Evolutionary conservation across 2,797 vertebrate genomes (phyloP).

Genomic region (Sebastes steindachneri): DNA sequence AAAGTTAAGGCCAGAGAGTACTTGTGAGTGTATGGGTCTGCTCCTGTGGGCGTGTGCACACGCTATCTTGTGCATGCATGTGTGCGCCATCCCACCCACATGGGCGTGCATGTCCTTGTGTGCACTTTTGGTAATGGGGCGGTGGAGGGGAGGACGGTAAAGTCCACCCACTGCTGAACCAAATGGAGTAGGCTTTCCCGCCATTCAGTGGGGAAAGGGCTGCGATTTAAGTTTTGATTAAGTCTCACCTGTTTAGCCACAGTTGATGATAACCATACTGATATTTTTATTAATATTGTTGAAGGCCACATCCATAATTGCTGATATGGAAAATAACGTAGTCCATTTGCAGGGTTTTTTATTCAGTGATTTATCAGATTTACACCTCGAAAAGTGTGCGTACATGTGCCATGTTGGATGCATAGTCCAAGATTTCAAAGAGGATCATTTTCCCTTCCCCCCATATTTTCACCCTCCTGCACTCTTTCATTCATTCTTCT

Average conservation of each 20-base stretch:
- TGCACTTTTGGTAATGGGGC: constrained; percentile 22
- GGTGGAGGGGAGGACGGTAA: constrained; percentile 32
- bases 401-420: background rate
- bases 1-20: constrained; percentile 34
- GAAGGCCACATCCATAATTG: background rate
- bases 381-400: background rate
- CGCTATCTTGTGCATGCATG: constrained; percentile 1
- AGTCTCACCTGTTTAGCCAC: background rate
- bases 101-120: constrained; percentile 28
- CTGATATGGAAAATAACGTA: background rate
- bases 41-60: constrained; percentile 32
- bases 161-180: constrained; percentile 46
- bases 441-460: background rate
- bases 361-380: background rate
- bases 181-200: constrained; percentile 19
- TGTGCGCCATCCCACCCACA: constrained; percentile 44
- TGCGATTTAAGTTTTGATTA: background rate
- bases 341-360: background rate
- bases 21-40: constrained; percentile 15
- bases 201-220: background rate
- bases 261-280: background rate
- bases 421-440: background rate
- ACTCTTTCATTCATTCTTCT: background rate
- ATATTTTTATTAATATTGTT: background rate
- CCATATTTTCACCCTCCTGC: background rate